Percentiles rank a stretch among this genome's conserved stretches.
Evolutionary conservation across 1,140 invertebrate genomes (phyloP).

Genomic region (Drosophila ironensis): DNA sequence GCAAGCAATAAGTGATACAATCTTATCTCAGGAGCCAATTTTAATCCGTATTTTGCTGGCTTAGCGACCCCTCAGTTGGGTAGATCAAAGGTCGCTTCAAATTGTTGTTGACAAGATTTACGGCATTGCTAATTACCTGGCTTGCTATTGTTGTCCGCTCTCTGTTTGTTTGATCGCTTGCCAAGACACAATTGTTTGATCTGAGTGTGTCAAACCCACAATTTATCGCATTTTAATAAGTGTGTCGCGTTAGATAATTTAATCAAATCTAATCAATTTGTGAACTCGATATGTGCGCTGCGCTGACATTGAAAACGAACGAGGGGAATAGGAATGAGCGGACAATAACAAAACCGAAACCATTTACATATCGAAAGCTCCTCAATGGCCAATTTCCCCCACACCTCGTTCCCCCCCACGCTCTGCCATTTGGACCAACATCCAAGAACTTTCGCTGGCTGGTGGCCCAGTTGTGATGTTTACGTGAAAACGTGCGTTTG

Average conservation of each 20-base stretch:
- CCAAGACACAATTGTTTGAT: not conserved
- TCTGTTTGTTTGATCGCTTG: not conserved
- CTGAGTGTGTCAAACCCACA: not conserved
- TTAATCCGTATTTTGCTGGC: no score
- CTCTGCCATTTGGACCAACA: constrained; percentile 4
- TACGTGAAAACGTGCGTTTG: constrained; percentile 76
- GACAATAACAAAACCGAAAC: constrained; percentile 47
- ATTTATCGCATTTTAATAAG: not conserved
- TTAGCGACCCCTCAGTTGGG: no score
- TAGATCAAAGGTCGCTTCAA: not conserved
- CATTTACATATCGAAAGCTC: constrained; percentile 74
- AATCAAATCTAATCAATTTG: constrained; percentile 5
- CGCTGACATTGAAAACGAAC: constrained; percentile 53
- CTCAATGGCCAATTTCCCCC: not conserved
- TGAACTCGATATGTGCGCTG: constrained; percentile 19
- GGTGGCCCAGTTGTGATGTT: constrained; percentile 71
- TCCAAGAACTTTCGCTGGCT: constrained; percentile 60
- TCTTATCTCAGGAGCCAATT: no score
- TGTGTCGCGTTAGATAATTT: not conserved
- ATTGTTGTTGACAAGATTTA: not conserved
- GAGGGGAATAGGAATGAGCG: constrained; percentile 15
- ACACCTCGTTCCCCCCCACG: not conserved
- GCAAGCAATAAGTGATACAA: no score
- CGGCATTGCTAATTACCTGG: not conserved
- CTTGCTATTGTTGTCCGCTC: not conserved